These are phyloP conservation scores for Coenonympha arcania DNA, from an alignment of 2,888 invertebrate species.

Conservation along the genomic window DNA sequence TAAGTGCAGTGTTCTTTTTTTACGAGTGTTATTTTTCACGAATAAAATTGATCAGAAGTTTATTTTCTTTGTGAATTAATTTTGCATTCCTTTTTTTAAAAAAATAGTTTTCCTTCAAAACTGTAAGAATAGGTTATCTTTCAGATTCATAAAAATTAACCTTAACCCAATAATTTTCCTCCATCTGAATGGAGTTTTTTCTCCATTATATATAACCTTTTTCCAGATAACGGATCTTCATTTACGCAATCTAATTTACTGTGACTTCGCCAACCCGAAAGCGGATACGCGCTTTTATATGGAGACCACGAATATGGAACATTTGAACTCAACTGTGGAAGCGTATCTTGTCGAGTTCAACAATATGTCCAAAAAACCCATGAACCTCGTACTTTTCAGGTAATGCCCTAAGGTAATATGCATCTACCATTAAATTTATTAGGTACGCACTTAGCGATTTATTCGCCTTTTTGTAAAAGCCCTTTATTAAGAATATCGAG, in stretches of 20 bases:
- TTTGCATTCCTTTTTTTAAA: too few relatives aligned
- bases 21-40: too few relatives aligned
- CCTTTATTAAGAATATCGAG: too few relatives aligned
- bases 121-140: too few relatives aligned
- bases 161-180: neutral
- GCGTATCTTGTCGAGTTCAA: constrained; percentile 92
- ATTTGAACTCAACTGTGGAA: constrained; percentile 86
- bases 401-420: constrained; percentile 47
- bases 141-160: too few relatives aligned
- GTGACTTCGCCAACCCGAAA: constrained; percentile 96
- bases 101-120: too few relatives aligned
- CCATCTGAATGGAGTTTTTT: neutral
- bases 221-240: constrained; percentile 83
- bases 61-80: too few relatives aligned
- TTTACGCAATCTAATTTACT: constrained; percentile 89
- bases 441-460: too few relatives aligned
- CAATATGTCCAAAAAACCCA: constrained; percentile 96
- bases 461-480: too few relatives aligned
- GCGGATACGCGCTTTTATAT: constrained; percentile 90
- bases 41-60: too few relatives aligned
- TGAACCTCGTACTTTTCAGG: constrained; percentile 94
- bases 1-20: too few relatives aligned
- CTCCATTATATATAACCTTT: constrained; percentile 18
- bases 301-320: constrained; percentile 88
- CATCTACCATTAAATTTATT: too few relatives aligned